Conservation (phyloP, 2,888 invertebrate species). For the Fragum whitleyi region DNA sequence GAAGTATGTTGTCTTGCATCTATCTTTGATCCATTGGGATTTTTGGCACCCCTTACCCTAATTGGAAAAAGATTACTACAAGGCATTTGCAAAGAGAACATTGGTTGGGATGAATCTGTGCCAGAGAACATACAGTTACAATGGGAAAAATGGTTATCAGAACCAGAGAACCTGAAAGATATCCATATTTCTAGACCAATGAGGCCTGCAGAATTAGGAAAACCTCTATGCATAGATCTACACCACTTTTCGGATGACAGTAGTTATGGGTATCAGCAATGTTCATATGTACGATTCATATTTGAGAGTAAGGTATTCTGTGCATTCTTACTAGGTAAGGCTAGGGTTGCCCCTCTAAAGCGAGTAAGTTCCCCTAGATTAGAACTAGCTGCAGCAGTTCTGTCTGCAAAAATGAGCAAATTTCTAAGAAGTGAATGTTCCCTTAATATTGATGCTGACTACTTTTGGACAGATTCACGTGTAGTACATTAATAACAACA, state of each 20-base stretch:
- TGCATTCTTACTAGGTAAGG: constrained; percentile 60
- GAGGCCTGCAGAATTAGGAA: constrained; percentile 45
- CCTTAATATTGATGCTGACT: constrained; percentile 26
- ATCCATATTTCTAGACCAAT: constrained; percentile 20
- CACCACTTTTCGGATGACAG: constrained; percentile 40
- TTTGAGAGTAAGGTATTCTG: constrained; percentile 42
- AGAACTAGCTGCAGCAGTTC: constrained; percentile 60
- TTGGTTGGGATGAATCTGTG: constrained; percentile 66
- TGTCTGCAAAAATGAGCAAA: constrained; percentile 39
- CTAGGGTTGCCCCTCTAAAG: constrained; percentile 55
- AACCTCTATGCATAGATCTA: constrained; percentile 8
- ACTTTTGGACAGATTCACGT: constrained; percentile 69
- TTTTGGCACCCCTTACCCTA: constrained; percentile 65
- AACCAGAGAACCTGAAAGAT: constrained; percentile 27
- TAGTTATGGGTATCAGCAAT: constrained; percentile 55
- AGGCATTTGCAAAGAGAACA: constrained; percentile 48
- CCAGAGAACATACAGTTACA: constrained; percentile 36
- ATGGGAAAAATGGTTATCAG: constrained; percentile 60
- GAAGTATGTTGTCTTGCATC: constrained; percentile 63
- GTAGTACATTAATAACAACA: constrained; percentile 65
- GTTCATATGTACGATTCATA: constrained; percentile 56
- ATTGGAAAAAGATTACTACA: constrained; percentile 64
- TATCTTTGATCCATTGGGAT: constrained; percentile 67
- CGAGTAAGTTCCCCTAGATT: constrained; percentile 55
- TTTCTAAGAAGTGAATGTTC: constrained; percentile 46